Conservation (phyloP, 2,888 invertebrate species). For the Cheilosia impressa region DNA sequence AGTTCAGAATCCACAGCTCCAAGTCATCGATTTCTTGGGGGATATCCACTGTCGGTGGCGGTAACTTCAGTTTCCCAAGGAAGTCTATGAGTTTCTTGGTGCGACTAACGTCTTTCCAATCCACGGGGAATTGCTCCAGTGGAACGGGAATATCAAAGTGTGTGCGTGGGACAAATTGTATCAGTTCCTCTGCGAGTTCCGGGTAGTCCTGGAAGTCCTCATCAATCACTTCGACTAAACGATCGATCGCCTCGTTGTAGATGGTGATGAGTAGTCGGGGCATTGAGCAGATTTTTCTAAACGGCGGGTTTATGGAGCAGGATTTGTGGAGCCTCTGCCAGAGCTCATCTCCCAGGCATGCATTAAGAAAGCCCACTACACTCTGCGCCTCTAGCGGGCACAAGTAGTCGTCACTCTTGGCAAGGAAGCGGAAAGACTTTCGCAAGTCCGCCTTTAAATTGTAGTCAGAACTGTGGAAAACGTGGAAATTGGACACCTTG, state of each 20-base stretch:
- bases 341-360: conserved; percentile 86
- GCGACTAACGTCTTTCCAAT: conserved; percentile 85
- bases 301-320: conserved; percentile 78
- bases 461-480: conserved; percentile 67
- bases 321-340: conserved; percentile 85
- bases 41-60: conserved; percentile 65
- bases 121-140: conserved; percentile 87
- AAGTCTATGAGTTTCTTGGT: conserved; percentile 84
- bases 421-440: conserved; percentile 77
- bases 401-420: conserved; percentile 83
- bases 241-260: conserved; percentile 88
- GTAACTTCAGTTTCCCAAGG: conserved; percentile 85
- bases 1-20: conserved; percentile 79
- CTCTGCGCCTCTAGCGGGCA: conserved; percentile 85
- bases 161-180: conserved; percentile 84
- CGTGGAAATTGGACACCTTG: conserved; percentile 81
- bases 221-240: conserved; percentile 86
- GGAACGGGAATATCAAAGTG: conserved; percentile 86
- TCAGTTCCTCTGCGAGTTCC: conserved; percentile 88
- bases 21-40: conserved; percentile 73
- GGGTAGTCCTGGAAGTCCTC: conserved; percentile 86
- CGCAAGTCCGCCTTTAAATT: conserved; percentile 68
- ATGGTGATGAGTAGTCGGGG: conserved; percentile 86
- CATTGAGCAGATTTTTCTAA: conserved; percentile 80
- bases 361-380: conserved; percentile 85